These are phyloP conservation scores for Zalophus californianus DNA, from an alignment of 2,797 vertebrate species.

Conservation along the genomic window DNA sequence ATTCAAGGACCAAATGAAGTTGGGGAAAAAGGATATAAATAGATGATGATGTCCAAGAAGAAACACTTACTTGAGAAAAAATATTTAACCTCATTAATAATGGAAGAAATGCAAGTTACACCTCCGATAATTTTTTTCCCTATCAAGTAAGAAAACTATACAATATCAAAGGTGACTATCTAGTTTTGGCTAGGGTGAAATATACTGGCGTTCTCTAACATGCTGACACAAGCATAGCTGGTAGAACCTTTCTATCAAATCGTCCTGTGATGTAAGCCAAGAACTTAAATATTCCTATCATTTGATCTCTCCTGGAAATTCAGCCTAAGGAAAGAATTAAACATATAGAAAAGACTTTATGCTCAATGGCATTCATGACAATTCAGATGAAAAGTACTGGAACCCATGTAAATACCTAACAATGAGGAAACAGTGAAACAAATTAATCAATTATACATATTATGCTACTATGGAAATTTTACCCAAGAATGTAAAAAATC, in stretches of 20 bases:
- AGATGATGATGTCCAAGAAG: not conserved
- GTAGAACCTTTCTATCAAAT: not conserved
- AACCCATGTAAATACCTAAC: constrained; percentile 41
- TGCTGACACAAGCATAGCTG: not conserved
- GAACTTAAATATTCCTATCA: not conserved
- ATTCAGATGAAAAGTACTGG: constrained; percentile 28
- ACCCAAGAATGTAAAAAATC: not conserved
- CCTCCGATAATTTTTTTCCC: not conserved
- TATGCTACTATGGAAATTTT: not conserved
- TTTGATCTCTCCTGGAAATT: constrained; percentile 1
- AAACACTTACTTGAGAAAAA: not conserved
- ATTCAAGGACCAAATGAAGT: not conserved
- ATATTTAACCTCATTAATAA: constrained; percentile 33
- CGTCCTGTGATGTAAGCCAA: not conserved
- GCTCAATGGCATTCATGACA: constrained; percentile 16
- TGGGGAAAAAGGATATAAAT: not conserved
- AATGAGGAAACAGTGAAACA: constrained; percentile 33
- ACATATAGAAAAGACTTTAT: not conserved
- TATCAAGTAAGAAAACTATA: not conserved
- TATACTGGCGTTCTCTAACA: not conserved
- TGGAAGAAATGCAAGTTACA: not conserved
- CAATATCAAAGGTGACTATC: not conserved
- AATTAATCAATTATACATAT: not conserved
- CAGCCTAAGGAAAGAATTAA: not conserved
- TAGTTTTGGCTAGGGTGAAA: not conserved